phyloP scores from a whole-genome alignment of 1,140 invertebrate genomes.

The Ephestia elutella region DNA sequence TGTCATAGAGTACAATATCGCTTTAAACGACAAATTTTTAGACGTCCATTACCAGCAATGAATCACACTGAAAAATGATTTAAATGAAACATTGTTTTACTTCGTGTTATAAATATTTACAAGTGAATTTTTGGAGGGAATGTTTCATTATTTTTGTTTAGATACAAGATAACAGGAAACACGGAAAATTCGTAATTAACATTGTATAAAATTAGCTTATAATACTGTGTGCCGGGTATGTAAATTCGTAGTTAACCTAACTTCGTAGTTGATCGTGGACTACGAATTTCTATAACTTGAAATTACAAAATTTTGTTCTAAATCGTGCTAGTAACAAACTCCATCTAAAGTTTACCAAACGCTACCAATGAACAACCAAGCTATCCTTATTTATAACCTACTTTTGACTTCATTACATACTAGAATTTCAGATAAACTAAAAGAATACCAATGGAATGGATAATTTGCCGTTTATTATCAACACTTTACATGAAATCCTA shows the following conservation, averaged over 20 bases:
- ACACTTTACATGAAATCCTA: not conserved
- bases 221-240: not conserved
- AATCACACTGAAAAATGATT: conserved; percentile 2
- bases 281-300: too few relatives aligned
- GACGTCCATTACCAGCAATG: not conserved
- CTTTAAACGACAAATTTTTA: not conserved
- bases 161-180: conserved; percentile 2
- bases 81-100: conserved; percentile 2
- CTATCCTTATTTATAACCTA: too few relatives aligned
- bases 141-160: not conserved
- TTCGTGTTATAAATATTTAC: conserved; percentile 4
- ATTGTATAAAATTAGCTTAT: not conserved
- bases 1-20: not conserved
- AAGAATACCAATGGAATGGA: not conserved
- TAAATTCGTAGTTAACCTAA: too few relatives aligned
- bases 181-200: not conserved
- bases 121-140: not conserved
- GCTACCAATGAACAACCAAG: too few relatives aligned
- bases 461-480: not conserved
- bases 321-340: too few relatives aligned
- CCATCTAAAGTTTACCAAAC: too few relatives aligned
- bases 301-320: too few relatives aligned
- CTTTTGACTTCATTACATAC: too few relatives aligned
- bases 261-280: too few relatives aligned
- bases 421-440: too few relatives aligned